Base-by-base conservation (phyloP, 2,797 vertebrate genomes). In the Tokudaia tokunoshimensis region DNA sequence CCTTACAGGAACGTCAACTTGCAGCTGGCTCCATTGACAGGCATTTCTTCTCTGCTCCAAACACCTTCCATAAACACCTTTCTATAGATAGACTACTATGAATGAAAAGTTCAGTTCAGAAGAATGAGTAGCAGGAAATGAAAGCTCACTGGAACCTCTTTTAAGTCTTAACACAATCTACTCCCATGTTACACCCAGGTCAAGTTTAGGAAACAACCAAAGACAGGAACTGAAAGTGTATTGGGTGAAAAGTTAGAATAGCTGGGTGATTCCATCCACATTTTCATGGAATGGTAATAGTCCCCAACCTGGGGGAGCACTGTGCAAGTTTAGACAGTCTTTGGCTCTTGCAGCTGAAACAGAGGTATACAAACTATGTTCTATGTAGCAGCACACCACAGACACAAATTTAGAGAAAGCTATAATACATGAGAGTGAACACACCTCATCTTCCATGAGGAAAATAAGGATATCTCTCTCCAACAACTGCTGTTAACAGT, bases 121-220 rank as follows among this genome's bases (percentile, higher is more conserved):
- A 94, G 24, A 95, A 7, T 34, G 34, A 88, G 29, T 93, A 92
- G 86, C 83, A 84, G 79, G 88, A 96, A 94, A 96, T 57, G 57
- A 89, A 80, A 67, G 61, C 44, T 92, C 65, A 79, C 37, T 41
- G 89, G 85, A 83, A 17, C n/a, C 57, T 89, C 61, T 96, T 72
- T 76, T 75, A 95, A 87, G 20, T 81, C 65, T 84, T 57, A 91
- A 47, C 20, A 72, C 26, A 83, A 12, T 76, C 2, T 41, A 91
- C n/a, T 75, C 50, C 9, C 52, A 61, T 65, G 31, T 78, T 92
- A 81, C 2, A 85, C 59, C 22, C 37, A 89, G 82, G 82, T 87
- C 75, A 92, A 89, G 6, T 74, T 94, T 63, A 87, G 55, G 84
- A 95, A 95, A 91, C 52, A 93, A 94, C 0, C 94, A 70, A 86